Evolutionary conservation across 2,113 vertebrate genomes (phyloP).

Genomic region (Gasterosteus nipponicus): DNA sequence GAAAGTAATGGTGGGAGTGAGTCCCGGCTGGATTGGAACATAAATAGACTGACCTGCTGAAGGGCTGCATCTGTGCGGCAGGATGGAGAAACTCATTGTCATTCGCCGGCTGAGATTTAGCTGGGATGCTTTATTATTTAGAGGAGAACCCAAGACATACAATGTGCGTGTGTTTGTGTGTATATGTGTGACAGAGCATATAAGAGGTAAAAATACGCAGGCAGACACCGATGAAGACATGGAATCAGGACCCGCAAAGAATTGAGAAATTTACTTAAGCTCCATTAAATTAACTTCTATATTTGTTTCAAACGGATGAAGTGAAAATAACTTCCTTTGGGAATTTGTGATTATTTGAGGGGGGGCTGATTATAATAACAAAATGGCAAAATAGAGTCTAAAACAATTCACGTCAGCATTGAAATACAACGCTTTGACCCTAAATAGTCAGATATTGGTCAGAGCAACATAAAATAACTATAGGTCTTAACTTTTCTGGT

Average conservation of each 20-base stretch:
- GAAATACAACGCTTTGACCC: neutral
- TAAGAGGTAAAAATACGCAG: neutral
- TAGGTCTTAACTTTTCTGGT: too few relatives aligned
- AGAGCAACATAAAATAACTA: neutral
- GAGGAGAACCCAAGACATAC: constrained; percentile 14
- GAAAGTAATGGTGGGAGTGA: constrained; percentile 30
- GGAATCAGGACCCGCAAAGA: neutral
- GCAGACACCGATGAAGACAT: neutral
- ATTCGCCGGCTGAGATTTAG: constrained; percentile 26
- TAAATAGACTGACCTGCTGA: constrained; percentile 45
- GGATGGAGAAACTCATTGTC: constrained; percentile 21
- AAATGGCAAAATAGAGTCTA: too few relatives aligned
- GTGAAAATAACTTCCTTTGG: neutral
- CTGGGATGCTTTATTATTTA: constrained; percentile 34
- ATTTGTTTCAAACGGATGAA: neutral
- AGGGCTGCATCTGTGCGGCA: constrained; percentile 30
- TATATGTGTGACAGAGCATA: neutral
- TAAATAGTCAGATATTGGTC: neutral
- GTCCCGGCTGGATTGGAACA: constrained; percentile 29
- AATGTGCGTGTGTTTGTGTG: neutral
- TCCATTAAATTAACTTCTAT: neutral
- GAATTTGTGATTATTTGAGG: neutral
- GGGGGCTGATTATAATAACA: neutral
- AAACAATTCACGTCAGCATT: neutral
- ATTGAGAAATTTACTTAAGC: neutral